These are phyloP conservation scores for Lytechinus pictus DNA, from an alignment of 35 echinoderm and acorn worm species.

Conservation along the genomic window DNA sequence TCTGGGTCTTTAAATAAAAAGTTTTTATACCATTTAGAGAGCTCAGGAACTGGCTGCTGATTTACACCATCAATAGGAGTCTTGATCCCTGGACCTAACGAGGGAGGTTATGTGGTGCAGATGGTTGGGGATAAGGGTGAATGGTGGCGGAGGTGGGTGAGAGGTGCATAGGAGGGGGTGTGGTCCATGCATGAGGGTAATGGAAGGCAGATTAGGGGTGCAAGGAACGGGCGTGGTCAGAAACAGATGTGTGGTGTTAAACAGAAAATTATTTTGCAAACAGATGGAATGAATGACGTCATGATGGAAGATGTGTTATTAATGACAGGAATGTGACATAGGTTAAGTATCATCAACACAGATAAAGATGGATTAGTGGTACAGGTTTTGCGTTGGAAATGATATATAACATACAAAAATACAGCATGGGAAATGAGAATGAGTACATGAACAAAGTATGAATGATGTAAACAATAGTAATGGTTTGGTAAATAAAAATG, in stretches of 20 bases:
- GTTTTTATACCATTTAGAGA: constrained; percentile 41
- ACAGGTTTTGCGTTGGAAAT: neutral
- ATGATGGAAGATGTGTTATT: neutral
- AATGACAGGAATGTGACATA: neutral
- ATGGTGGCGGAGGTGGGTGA: neutral
- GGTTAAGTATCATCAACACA: neutral
- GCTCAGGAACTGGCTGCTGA: constrained; percentile 40
- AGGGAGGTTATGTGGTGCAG: neutral
- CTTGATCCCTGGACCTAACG: constrained; percentile 43
- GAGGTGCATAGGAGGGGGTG: neutral
- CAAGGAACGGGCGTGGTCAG: neutral
- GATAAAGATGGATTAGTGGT: neutral
- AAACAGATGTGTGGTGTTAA: neutral
- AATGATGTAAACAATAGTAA: neutral
- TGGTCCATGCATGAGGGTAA: neutral
- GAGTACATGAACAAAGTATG: no score
- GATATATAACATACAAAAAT: no score
- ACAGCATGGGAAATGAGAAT: no score
- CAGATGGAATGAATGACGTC: neutral
- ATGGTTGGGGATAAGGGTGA: neutral
- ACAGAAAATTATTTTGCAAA: neutral
- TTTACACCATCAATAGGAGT: neutral
- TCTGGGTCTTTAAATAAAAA: neutral
- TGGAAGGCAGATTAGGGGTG: neutral
- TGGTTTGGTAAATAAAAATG: neutral